Percentiles rank a stretch among this genome's conserved stretches.
These are phyloP conservation scores for Myotis pilosus DNA, from an alignment of 2,797 vertebrate genomes.

Conservation along the genomic window DNA sequence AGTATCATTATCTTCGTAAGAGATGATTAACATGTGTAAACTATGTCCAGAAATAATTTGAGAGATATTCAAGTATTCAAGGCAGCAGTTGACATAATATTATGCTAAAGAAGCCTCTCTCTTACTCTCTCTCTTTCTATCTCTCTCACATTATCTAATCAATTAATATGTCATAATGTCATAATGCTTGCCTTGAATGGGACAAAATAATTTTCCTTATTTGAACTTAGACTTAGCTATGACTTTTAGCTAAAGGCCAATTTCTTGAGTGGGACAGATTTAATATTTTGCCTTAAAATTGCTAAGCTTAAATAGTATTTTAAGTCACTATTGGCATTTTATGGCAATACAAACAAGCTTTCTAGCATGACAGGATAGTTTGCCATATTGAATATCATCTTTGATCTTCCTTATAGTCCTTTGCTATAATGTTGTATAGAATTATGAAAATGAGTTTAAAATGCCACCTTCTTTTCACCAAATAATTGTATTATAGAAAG, in stretches of 20 bases:
- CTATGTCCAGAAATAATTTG: background rate
- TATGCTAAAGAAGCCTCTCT: background rate
- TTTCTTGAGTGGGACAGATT: constrained; percentile 62
- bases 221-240: constrained; percentile 70
- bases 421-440: background rate
- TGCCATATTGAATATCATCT: constrained; percentile 48
- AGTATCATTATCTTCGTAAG: background rate
- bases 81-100: background rate
- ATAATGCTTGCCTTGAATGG: constrained; percentile 35
- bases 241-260: constrained; percentile 54
- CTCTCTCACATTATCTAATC: background rate
- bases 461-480: constrained; percentile 13
- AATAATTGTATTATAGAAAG: constrained; percentile 5
- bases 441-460: constrained; percentile 70
- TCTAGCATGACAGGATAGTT: constrained; percentile 61
- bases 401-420: constrained; percentile 62
- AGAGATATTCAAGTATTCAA: background rate
- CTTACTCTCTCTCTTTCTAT: background rate
- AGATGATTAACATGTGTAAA: background rate
- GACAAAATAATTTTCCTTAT: constrained; percentile 46
- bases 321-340: constrained; percentile 62
- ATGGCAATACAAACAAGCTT: constrained; percentile 62
- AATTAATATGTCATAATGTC: constrained; percentile 47
- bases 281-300: constrained; percentile 74
- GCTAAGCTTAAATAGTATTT: constrained; percentile 66